Conservation (phyloP, 2,797 vertebrate genomes). For the Scarus forsteni region DNA sequence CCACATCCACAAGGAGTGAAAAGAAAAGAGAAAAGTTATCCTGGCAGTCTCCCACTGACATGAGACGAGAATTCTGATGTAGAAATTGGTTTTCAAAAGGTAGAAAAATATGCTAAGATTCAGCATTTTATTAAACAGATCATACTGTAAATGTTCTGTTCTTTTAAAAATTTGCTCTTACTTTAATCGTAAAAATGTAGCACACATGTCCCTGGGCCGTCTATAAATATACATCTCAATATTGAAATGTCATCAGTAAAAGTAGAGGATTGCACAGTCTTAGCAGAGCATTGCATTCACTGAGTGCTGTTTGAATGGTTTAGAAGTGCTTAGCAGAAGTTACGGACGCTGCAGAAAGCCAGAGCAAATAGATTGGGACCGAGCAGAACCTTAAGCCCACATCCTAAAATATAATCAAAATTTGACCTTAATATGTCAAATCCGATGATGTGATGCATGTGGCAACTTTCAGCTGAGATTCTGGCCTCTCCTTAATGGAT, state of each 20-base stretch:
- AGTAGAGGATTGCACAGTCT: neutral
- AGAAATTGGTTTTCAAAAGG: too few relatives aligned
- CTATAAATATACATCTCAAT: neutral
- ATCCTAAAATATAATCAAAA: constrained; percentile 29
- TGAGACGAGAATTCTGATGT: too few relatives aligned
- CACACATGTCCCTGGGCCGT: neutral
- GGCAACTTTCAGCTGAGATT: constrained; percentile 27
- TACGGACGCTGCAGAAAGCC: constrained; percentile 37
- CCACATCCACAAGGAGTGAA: too few relatives aligned
- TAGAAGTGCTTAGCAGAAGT: constrained; percentile 23
- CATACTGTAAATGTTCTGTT: neutral
- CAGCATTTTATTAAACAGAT: too few relatives aligned
- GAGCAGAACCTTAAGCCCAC: constrained; percentile 8
- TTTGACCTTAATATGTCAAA: constrained; percentile 57
- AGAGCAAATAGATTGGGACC: constrained; percentile 35
- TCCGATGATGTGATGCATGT: constrained; percentile 23
- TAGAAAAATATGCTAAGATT: too few relatives aligned
- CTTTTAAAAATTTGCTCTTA: neutral
- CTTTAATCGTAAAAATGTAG: neutral
- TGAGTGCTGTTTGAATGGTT: neutral
- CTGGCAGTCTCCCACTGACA: too few relatives aligned
- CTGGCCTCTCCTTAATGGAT: neutral
- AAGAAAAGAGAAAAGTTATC: too few relatives aligned
- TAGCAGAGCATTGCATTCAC: constrained; percentile 6
- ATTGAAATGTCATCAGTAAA: neutral